Percentiles rank a stretch among this genome's conserved stretches.
Evolutionary conservation across 1,140 invertebrate genomes (phyloP).

Genomic region (Lepidurus couesii): DNA sequence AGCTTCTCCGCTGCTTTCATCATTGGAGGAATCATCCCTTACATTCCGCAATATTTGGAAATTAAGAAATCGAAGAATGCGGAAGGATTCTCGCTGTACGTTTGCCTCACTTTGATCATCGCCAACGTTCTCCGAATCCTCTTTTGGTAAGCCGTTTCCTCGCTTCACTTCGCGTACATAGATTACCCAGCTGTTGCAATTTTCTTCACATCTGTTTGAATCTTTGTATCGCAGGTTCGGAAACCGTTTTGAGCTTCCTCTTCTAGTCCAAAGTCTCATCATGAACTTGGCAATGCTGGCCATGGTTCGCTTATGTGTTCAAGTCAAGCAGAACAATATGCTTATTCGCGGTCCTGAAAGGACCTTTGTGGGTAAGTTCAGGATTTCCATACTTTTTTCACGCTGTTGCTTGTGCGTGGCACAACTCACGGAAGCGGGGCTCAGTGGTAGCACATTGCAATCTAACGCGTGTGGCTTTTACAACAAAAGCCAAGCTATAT

Average conservation of each 20-base stretch:
- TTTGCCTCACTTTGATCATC: constrained; percentile 87
- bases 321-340: constrained; percentile 75
- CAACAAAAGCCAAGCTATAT: background rate
- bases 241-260: constrained; percentile 87
- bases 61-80: constrained; percentile 84
- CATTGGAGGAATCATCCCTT: constrained; percentile 77
- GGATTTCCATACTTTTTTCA: constrained; percentile 9
- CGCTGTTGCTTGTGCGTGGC: background rate
- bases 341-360: constrained; percentile 65
- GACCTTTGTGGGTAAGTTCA: constrained; percentile 70
- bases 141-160: constrained; percentile 79
- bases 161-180: too few relatives aligned
- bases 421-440: background rate
- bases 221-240: constrained; percentile 78
- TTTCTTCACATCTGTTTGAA: background rate
- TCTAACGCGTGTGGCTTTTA: background rate
- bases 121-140: constrained; percentile 94
- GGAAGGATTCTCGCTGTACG: constrained; percentile 93
- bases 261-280: constrained; percentile 92
- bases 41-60: constrained; percentile 89
- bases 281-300: constrained; percentile 95
- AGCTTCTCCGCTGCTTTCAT: constrained; percentile 62
- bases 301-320: constrained; percentile 91
- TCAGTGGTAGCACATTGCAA: background rate
- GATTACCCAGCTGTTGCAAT: background rate